Conservation (phyloP, 1,140 invertebrate genomes). For the Drosophila repleta region DNA sequence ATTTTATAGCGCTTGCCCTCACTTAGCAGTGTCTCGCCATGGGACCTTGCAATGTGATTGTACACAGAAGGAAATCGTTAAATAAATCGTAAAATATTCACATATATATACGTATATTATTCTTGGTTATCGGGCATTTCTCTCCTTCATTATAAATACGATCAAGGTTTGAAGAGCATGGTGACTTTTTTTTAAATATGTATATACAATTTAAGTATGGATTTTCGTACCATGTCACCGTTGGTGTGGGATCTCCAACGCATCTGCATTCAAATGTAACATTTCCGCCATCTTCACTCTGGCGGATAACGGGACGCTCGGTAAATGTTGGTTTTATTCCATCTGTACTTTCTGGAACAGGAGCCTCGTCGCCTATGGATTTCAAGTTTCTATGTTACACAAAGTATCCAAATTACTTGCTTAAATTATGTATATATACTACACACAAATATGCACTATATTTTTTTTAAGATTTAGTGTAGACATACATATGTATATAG, state of each 20-base stretch:
- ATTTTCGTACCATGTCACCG: conserved; percentile 91
- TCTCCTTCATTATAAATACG: background rate
- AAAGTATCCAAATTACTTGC: conserved; percentile 2
- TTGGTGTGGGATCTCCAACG: conserved; percentile 96
- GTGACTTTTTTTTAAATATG: background rate
- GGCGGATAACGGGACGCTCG: conserved; percentile 96
- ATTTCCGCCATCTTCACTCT: conserved; percentile 95
- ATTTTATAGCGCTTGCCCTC: conserved; percentile 91
- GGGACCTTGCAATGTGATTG: conserved; percentile 87
- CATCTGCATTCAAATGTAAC: conserved; percentile 98
- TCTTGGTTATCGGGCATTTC: no score
- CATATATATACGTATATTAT: background rate
- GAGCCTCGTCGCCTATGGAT: conserved; percentile 93
- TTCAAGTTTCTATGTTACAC: conserved; percentile 66
- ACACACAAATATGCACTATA: background rate
- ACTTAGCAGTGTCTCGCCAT: conserved; percentile 91
- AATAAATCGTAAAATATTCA: no score
- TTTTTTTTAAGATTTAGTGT: background rate
- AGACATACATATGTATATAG: no score
- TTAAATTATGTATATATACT: background rate
- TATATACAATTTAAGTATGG: background rate
- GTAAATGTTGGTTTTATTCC: conserved; percentile 98
- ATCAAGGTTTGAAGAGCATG: conserved; percentile 4
- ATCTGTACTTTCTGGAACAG: conserved; percentile 90
- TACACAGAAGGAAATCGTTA: conserved; percentile 28